Evolutionary conservation across 1,140 invertebrate species (phyloP).

Genomic region (Vanessa atalanta): DNA sequence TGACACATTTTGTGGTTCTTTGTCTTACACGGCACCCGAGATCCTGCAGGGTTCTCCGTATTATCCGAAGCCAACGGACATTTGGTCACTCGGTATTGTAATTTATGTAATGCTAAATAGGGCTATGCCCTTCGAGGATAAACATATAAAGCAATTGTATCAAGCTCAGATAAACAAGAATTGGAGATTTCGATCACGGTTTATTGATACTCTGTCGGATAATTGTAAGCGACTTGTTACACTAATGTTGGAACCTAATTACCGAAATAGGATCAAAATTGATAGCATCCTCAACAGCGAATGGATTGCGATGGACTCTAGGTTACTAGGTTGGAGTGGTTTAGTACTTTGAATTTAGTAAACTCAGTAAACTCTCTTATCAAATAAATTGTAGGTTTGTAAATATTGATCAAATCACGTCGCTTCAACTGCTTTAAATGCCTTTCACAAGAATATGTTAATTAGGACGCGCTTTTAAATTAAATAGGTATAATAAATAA

Average conservation of each 20-base stretch:
- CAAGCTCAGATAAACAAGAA: constrained; percentile 81
- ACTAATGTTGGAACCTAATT: constrained; percentile 86
- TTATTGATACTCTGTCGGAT: constrained; percentile 72
- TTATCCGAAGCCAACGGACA: constrained; percentile 83
- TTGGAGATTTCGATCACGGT: constrained; percentile 85
- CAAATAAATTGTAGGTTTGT: not conserved
- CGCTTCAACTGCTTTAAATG: not conserved
- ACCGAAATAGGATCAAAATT: constrained; percentile 75
- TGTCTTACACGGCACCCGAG: constrained; percentile 88
- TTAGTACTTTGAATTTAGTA: not conserved
- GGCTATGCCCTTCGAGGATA: constrained; percentile 91
- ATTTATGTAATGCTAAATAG: constrained; percentile 87
- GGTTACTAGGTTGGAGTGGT: constrained; percentile 57
- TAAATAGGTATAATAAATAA: not conserved
- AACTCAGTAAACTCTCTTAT: not conserved
- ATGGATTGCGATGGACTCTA: constrained; percentile 82
- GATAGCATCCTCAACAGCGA: constrained; percentile 64
- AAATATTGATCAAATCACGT: not conserved
- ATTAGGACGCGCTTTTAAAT: not conserved
- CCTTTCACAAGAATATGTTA: not conserved
- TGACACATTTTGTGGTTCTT: constrained; percentile 87
- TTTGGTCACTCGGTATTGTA: constrained; percentile 87
- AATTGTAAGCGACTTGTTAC: constrained; percentile 81
- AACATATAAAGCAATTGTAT: constrained; percentile 86
- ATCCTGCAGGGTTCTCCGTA: constrained; percentile 84